Conservation (phyloP, 2,797 vertebrate species). For the Epinephelus awoara region DNA sequence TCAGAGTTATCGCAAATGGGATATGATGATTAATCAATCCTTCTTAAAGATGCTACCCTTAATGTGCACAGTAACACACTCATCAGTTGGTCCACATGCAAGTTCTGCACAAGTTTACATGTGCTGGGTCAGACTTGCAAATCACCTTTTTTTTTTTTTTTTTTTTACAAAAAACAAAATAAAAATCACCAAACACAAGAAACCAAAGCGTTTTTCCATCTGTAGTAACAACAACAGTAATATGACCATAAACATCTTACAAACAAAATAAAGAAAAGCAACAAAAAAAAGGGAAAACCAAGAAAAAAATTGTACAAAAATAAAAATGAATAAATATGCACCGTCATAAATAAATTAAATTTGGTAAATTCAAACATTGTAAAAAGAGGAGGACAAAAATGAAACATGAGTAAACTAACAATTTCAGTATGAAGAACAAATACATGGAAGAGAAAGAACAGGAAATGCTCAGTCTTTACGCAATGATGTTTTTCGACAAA, state of each 20-base stretch:
- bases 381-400: slow-evolving; percentile 66
- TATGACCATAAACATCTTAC: slow-evolving; percentile 53
- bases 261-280: slow-evolving; percentile 58
- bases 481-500: slow-evolving; percentile 12
- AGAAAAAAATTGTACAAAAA: slow-evolving; percentile 77
- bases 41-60: slow-evolving; percentile 31
- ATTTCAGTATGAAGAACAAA: slow-evolving; percentile 66
- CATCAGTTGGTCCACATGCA: slow-evolving; percentile 65
- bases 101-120: slow-evolving; percentile 54
- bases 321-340: slow-evolving; percentile 86
- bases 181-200: slow-evolving; percentile 12
- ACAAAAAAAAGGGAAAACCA: slow-evolving; percentile 32
- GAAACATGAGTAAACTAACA: slow-evolving; percentile 72
- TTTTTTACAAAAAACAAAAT: slow-evolving; percentile 1
- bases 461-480: slow-evolving; percentile 49
- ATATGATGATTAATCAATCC: slow-evolving; percentile 14
- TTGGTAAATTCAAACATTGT: slow-evolving; percentile 83
- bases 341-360: slow-evolving; percentile 83
- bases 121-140: slow-evolving; percentile 65
- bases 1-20: slow-evolving; percentile 7
- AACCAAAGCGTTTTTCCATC: slow-evolving; percentile 21
- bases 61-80: slow-evolving; percentile 40
- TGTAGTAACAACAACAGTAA: slow-evolving; percentile 59
- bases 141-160: slow-evolving; percentile 13
- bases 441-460: slow-evolving; percentile 47